Conservation (phyloP, 2,113 vertebrate genomes). For the Eurypyga helias region DNA sequence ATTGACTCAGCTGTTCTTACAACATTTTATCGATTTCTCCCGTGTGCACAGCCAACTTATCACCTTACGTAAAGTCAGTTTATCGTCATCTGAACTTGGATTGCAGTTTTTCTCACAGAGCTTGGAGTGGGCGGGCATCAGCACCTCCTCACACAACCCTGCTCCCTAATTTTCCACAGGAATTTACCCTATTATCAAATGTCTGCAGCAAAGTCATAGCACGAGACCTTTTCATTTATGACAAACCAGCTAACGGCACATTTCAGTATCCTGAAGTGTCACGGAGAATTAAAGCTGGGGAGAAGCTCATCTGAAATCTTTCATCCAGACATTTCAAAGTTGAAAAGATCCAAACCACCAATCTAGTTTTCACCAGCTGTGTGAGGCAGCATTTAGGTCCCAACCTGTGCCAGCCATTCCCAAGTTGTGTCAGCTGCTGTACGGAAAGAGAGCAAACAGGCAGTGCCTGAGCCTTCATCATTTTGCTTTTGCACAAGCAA, state of each 20-base stretch:
- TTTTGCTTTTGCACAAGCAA: background rate
- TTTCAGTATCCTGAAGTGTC: background rate
- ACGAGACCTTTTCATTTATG: too few relatives aligned
- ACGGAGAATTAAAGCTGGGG: background rate
- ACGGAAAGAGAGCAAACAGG: background rate
- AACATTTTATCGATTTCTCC: background rate
- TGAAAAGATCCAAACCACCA: background rate
- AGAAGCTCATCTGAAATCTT: background rate
- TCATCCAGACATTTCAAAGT: background rate
- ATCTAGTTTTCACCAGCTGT: background rate
- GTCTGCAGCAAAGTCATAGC: background rate
- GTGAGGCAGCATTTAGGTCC: background rate
- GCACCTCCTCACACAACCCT: background rate
- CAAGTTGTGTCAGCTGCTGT: background rate
- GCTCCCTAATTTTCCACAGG: background rate
- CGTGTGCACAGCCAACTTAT: background rate
- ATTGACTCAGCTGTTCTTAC: background rate
- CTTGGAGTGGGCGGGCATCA: fast-evolving
- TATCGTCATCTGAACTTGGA: background rate
- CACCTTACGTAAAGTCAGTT: background rate
- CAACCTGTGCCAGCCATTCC: background rate
- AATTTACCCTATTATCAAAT: background rate
- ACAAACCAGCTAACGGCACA: fast-evolving
- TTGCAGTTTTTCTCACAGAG: background rate
- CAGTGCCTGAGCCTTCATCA: background rate